These are phyloP conservation scores for Acinonyx jubatus DNA, from an alignment of 2,113 vertebrate genomes.

Conservation along the genomic window DNA sequence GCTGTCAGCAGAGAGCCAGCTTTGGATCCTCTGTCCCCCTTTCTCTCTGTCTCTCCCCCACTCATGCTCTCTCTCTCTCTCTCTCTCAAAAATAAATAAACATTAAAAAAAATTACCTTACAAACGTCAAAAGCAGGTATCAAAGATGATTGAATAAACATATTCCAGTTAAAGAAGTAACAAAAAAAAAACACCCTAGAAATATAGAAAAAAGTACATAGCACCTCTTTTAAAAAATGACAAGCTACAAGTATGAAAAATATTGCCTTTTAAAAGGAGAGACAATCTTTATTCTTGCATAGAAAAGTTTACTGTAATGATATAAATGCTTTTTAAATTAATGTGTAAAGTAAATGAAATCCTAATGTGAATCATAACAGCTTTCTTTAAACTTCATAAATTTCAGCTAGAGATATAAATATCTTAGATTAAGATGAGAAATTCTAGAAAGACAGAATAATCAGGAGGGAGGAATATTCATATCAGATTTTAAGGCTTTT, in stretches of 20 bases:
- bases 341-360: neutral
- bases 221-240: neutral
- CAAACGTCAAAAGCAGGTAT: neutral
- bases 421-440: neutral
- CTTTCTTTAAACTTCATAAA: neutral
- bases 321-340: slow-evolving; percentile 36
- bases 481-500: slow-evolving; percentile 5
- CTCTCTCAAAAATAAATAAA: too few relatives aligned
- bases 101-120: neutral
- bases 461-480: slow-evolving; percentile 9
- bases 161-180: neutral
- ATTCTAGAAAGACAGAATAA: neutral
- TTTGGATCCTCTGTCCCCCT: too few relatives aligned
- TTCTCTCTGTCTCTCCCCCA: too few relatives aligned
- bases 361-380: neutral
- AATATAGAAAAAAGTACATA: neutral
- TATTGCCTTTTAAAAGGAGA: neutral
- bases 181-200: neutral
- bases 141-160: slow-evolving; percentile 9
- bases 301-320: neutral
- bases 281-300: neutral
- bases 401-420: slow-evolving; percentile 24
- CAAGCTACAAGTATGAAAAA: neutral
- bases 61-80: too few relatives aligned
- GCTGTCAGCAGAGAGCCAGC: too few relatives aligned